Conservation (phyloP, 2,888 invertebrate species). For the Drymonia ruficornis region DNA sequence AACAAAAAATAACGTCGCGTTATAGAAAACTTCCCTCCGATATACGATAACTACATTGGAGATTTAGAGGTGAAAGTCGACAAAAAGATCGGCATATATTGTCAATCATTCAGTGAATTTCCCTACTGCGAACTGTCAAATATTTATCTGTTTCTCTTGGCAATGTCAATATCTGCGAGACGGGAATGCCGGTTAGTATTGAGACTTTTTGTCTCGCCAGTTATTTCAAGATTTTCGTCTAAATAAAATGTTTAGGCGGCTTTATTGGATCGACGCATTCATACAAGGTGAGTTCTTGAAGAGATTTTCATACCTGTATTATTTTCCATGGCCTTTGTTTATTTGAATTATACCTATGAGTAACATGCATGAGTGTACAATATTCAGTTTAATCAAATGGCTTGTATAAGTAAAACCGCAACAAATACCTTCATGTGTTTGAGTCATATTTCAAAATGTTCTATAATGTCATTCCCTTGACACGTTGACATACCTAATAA, state of each 20-base stretch:
- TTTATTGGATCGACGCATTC: constrained; percentile 20
- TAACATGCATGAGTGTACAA: too few species aligned
- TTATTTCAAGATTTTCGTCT: constrained; percentile 57
- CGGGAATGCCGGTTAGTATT: constrained; percentile 58
- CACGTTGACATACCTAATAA: too few species aligned
- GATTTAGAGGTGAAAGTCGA: constrained; percentile 47
- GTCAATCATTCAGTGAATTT: constrained; percentile 64
- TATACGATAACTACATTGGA: constrained; percentile 48
- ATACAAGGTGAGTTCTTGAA: background rate
- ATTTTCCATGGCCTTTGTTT: too few species aligned
- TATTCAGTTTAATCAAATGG: too few species aligned
- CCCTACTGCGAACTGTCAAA: constrained; percentile 66
- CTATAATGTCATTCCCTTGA: too few species aligned
- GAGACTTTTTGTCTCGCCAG: constrained; percentile 56
- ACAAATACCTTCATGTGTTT: too few species aligned
- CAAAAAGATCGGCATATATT: constrained; percentile 54
- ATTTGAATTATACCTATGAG: too few species aligned
- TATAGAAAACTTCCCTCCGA: constrained; percentile 38
- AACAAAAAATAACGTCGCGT: constrained; percentile 34
- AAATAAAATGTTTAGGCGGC: constrained; percentile 55
- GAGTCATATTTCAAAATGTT: too few species aligned
- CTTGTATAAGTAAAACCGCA: too few species aligned
- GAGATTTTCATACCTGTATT: too few species aligned
- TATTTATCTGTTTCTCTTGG: constrained; percentile 63
- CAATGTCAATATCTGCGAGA: constrained; percentile 64